Base-by-base conservation (phyloP, 2,113 vertebrate species). In the Zapornia atra region DNA sequence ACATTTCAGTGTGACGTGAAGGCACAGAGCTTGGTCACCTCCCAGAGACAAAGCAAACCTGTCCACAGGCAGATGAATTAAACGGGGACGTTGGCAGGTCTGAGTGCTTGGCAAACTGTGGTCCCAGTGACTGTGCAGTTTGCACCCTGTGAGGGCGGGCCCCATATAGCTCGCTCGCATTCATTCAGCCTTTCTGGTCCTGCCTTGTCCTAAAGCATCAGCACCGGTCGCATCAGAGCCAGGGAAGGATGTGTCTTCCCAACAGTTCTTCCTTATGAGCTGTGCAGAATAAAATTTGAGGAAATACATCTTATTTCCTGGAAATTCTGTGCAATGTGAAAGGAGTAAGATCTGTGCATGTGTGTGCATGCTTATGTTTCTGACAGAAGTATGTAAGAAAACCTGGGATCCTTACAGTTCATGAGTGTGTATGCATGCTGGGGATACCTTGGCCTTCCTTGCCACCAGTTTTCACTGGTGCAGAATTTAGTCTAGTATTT, bases 361-460 rank as follows among this genome's bases (percentile, higher is more conserved):
- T 25, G 34, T 9, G 26, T 28, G 18, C 4, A 26, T 9, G 4
- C 60, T 42, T 34, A 16, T 0, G 0, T 34, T n/a, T 19, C 78
- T 90, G 44, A 42, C 10, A 36, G 25, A 73, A 59, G 16, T 16
- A 33, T 25, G 26, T 26, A 28, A 87, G 56, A 46, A 59, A 86
- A 19, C 19, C 6, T 6, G 40, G 54, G 5, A 8, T 85, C 48
- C 71, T 79, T 20, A 19, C 36, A 46, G 21, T 19, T 95, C 31
- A 14, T 42, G 15, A 65, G 34, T 44, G 14, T 51, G 86, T 64
- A 13, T 0, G 0, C 3, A 12, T 7, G 3, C 12, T 4, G 4
- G 22, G 31, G 10, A 15, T 40, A 4, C 6, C 78, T 59, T 77
- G 59, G 50, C 50, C 36, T 79, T 78, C 73, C n/a, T 83, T 38